Conservation (phyloP, 1,140 invertebrate genomes). For the Pseudachorutes palmiensis region DNA sequence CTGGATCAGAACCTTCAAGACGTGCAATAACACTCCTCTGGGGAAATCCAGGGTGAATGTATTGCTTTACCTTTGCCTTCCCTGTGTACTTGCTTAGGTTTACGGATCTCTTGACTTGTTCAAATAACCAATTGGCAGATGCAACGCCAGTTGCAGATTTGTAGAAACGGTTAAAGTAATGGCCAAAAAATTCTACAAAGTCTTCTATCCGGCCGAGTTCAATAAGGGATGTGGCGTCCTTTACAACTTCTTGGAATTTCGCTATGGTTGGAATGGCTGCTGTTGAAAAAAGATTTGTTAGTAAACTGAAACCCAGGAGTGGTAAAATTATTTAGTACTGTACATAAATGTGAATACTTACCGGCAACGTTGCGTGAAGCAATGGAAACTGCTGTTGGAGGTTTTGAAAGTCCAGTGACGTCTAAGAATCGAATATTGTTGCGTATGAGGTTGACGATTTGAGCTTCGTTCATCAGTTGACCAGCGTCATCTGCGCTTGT, state of each 20-base stretch:
- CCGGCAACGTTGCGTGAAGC: too few relatives aligned
- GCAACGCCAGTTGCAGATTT: not conserved
- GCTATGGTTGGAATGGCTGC: not conserved
- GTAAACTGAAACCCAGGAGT: too few relatives aligned
- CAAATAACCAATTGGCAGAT: not conserved
- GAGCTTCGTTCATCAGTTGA: not conserved
- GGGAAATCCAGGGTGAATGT: not conserved
- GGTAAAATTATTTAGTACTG: too few relatives aligned
- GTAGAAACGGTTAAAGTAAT: not conserved
- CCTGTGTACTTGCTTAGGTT: not conserved
- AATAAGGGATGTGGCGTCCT: not conserved
- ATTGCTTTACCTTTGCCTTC: not conserved
- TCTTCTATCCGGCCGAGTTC: not conserved
- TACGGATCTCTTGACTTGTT: not conserved
- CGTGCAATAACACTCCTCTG: slow-evolving; percentile 21
- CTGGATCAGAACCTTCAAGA: slow-evolving; percentile 23
- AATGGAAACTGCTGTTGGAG: too few relatives aligned
- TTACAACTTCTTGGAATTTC: not conserved
- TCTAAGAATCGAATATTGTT: not conserved
- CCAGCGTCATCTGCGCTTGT: not conserved
- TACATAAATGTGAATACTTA: too few relatives aligned
- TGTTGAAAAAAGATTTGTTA: too few relatives aligned
- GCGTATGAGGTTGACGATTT: not conserved
- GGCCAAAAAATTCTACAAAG: not conserved
- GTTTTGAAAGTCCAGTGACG: not conserved